Conservation (phyloP, 2,113 vertebrate species). For the Tringa solitaria region DNA sequence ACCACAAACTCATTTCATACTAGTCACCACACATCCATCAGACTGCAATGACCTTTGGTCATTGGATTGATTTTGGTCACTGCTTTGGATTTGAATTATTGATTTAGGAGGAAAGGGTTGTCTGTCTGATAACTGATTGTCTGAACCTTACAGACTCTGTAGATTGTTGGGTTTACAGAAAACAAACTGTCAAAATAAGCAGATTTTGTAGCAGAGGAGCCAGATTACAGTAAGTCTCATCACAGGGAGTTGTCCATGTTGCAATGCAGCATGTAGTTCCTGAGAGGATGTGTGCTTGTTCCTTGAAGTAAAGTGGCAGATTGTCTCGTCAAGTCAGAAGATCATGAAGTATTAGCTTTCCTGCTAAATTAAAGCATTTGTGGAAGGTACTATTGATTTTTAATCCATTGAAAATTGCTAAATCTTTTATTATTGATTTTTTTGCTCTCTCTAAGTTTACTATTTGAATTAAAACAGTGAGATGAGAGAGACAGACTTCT, state of each 20-base stretch:
- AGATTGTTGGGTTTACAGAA: conserved; percentile 28
- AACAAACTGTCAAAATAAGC: background rate
- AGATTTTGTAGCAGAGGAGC: background rate
- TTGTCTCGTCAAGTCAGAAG: background rate
- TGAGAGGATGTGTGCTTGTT: background rate
- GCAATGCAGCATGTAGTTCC: background rate
- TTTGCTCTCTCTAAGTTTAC: background rate
- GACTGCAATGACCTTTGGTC: conserved; percentile 18
- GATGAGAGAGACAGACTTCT: background rate
- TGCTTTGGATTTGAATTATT: conserved; percentile 39
- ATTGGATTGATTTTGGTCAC: conserved; percentile 41
- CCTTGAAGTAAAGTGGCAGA: background rate
- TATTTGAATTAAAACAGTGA: background rate
- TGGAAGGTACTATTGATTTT: conserved; percentile 17
- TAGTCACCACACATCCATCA: conserved; percentile 14
- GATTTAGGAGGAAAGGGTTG: background rate
- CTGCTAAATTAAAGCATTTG: background rate
- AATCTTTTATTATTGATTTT: background rate
- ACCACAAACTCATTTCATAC: conserved; percentile 17
- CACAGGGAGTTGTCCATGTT: background rate
- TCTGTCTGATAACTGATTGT: background rate
- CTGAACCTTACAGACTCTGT: background rate
- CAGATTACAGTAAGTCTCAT: background rate
- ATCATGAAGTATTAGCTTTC: background rate
- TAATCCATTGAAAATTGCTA: conserved; percentile 5